Conservation (phyloP, 2,888 invertebrate species). For the Corythucha ciliata region DNA sequence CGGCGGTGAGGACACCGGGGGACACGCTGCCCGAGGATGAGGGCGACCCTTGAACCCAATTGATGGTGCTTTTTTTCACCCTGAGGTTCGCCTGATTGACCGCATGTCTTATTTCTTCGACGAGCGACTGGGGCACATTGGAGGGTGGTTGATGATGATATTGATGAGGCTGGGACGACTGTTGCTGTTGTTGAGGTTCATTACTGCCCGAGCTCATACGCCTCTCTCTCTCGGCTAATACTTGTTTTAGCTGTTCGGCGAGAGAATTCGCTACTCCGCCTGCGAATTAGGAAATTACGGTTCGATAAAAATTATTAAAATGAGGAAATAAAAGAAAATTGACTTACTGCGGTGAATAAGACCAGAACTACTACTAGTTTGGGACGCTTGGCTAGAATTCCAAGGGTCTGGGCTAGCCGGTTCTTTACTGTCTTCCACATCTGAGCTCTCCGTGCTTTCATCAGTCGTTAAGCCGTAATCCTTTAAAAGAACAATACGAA, state of each 20-base stretch:
- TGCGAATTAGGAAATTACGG: neutral
- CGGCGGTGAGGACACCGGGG: constrained; percentile 36
- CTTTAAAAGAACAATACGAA: constrained; percentile 43
- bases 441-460: constrained; percentile 58
- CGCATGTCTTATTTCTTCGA: constrained; percentile 79
- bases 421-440: constrained; percentile 43
- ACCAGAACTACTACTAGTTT: constrained; percentile 28
- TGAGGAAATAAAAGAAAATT: too few species aligned
- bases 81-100: constrained; percentile 80
- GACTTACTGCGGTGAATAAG: constrained; percentile 19
- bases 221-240: constrained; percentile 74
- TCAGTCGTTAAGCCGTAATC: constrained; percentile 59
- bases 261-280: constrained; percentile 59
- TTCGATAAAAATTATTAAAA: neutral
- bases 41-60: constrained; percentile 33
- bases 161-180: neutral
- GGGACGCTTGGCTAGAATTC: constrained; percentile 30
- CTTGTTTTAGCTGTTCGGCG: constrained; percentile 78
- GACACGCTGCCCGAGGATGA: constrained; percentile 39
- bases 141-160: constrained; percentile 47
- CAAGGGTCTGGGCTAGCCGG: constrained; percentile 25
- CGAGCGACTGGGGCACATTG: constrained; percentile 68
- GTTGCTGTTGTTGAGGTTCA: constrained; percentile 20
- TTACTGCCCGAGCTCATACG: constrained; percentile 45
- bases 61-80: constrained; percentile 41